phyloP scores from a whole-genome alignment of 2,888 invertebrate genomes.

The Eupithecia insigniata region DNA sequence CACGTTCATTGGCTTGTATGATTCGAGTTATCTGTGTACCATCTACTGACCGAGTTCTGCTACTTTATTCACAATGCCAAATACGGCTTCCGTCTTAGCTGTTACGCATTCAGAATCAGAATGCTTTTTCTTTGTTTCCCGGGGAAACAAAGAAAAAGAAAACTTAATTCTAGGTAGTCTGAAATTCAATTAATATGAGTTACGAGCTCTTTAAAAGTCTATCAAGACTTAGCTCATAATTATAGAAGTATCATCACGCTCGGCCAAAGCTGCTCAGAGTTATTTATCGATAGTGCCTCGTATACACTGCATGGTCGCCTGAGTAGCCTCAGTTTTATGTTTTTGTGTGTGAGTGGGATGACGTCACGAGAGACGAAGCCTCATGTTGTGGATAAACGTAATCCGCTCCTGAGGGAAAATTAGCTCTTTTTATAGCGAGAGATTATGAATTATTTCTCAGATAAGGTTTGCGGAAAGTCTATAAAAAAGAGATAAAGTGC shows the following conservation, averaged over 20 bases:
- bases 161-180: not conserved
- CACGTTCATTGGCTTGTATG: not conserved
- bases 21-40: conserved; percentile 2
- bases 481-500: conserved; percentile 36
- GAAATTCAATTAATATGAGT: not conserved
- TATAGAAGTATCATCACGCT: not conserved
- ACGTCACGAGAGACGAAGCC: conserved; percentile 20
- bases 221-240: not conserved
- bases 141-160: no score
- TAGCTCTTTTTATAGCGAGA: conserved; percentile 38
- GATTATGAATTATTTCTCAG: conserved; percentile 37
- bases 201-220: no score
- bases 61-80: not conserved
- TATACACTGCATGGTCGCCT: not conserved
- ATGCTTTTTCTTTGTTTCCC: not conserved
- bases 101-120: not conserved
- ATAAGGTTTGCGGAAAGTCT: conserved; percentile 36
- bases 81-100: not conserved
- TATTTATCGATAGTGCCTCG: not conserved
- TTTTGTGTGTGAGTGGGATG: not conserved
- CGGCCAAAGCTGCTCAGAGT: not conserved
- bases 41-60: not conserved
- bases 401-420: conserved; percentile 34
- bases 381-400: conserved; percentile 32
- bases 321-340: not conserved